phyloP scores from a whole-genome alignment of 1,140 invertebrate genomes.

The Thalassaphorura encarpata region DNA sequence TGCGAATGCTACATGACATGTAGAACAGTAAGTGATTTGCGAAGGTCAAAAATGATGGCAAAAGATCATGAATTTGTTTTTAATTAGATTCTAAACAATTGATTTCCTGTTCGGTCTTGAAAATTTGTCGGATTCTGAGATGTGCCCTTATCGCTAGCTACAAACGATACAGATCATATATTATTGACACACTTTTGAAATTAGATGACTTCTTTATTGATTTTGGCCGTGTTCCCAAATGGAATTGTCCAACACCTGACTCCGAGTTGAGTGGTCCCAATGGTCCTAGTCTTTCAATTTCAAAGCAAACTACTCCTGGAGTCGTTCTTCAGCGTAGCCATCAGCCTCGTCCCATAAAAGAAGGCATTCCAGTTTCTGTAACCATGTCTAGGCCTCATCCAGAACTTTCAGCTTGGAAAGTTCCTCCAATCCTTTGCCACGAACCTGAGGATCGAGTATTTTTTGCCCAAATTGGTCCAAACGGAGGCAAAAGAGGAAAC shows the following conservation, averaged over 20 bases:
- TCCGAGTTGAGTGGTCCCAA: neutral
- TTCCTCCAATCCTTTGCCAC: constrained; percentile 74
- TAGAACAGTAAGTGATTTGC: too few species aligned
- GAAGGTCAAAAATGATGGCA: too few species aligned
- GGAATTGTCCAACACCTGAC: constrained; percentile 79
- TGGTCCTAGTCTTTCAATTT: neutral
- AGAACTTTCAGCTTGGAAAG: constrained; percentile 51
- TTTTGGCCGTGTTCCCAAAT: constrained; percentile 73
- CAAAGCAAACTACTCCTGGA: neutral
- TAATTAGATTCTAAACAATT: too few species aligned
- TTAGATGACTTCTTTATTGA: constrained; percentile 63
- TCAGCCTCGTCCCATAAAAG: constrained; percentile 1
- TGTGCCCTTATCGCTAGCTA: too few species aligned
- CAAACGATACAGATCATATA: constrained; percentile 5
- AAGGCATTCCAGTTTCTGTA: constrained; percentile 51
- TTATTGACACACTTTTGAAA: constrained; percentile 4
- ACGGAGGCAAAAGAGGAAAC: constrained; percentile 52
- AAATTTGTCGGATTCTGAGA: too few species aligned
- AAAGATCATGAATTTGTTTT: too few species aligned
- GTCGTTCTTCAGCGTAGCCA: constrained; percentile 10
- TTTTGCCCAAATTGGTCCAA: constrained; percentile 83
- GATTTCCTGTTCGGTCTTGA: too few species aligned
- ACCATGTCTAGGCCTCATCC: neutral
- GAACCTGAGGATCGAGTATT: constrained; percentile 82
- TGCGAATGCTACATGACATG: too few species aligned